phyloP scores from a whole-genome alignment of 64 coral and sea anemone species.

The Porites australiensis region DNA sequence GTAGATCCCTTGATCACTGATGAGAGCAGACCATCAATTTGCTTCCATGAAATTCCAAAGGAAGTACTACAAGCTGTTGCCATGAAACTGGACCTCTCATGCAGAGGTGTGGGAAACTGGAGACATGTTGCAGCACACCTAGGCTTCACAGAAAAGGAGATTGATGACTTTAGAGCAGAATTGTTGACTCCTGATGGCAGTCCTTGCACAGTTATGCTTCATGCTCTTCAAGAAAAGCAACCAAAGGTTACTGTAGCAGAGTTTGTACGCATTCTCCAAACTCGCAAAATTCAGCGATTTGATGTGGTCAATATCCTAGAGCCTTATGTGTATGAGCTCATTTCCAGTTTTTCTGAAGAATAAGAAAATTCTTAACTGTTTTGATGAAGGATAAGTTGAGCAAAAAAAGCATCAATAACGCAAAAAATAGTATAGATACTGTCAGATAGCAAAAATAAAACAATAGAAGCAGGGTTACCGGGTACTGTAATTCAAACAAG shows the following conservation, averaged over 20 bases:
- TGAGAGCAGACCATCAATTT: not conserved
- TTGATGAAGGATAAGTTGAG: not conserved
- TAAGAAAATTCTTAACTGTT: not conserved
- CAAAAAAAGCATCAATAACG: no score
- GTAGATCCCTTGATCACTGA: not conserved
- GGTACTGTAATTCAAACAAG: no score
- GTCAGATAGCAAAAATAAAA: no score
- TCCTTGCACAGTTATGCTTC: not conserved
- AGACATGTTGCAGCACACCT: not conserved
- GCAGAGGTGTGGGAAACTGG: not conserved
- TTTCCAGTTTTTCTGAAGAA: not conserved
- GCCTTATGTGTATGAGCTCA: not conserved
- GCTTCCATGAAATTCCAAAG: not conserved
- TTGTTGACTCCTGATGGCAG: constrained; percentile 7
- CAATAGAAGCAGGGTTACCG: no score
- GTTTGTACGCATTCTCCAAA: constrained; percentile 20
- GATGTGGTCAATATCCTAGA: constrained; percentile 19
- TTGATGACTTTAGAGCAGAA: not conserved
- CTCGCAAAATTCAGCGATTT: not conserved
- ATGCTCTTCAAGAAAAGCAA: not conserved
- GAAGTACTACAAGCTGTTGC: not conserved
- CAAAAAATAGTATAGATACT: no score
- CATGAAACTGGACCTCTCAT: not conserved
- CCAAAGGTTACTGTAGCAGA: constrained; percentile 28
- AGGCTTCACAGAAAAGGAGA: not conserved